phyloP scores from a whole-genome alignment of 2,113 vertebrate species.

The Urocynchramus pylzowi region DNA sequence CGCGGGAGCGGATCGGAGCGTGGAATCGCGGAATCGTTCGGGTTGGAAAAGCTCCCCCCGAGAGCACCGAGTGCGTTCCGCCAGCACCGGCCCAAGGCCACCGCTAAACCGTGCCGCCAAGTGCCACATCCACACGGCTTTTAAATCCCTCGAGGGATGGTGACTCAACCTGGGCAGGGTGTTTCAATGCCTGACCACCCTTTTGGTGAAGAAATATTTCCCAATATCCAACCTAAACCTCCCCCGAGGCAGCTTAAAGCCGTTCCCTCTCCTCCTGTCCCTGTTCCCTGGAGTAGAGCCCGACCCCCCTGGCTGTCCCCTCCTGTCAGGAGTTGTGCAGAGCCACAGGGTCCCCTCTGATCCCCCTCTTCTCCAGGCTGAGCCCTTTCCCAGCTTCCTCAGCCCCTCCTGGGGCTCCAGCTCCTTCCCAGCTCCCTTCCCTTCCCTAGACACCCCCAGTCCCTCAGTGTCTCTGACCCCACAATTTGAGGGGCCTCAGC shows the following conservation, averaged over 20 bases:
- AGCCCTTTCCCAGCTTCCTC: not conserved
- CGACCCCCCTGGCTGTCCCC: not conserved
- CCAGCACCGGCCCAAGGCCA: not conserved
- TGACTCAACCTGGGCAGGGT: not conserved
- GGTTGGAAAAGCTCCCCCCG: not conserved
- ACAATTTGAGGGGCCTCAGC: not conserved
- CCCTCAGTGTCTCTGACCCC: not conserved
- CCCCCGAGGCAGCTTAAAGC: not conserved
- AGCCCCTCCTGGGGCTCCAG: not conserved
- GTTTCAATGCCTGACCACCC: not conserved
- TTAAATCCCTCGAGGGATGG: not conserved
- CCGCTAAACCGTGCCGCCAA: rapidly evolving
- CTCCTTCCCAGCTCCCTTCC: not conserved
- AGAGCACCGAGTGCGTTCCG: not conserved
- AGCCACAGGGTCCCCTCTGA: not conserved
- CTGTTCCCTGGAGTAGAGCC: not conserved
- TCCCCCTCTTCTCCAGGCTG: not conserved
- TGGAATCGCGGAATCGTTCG: not conserved
- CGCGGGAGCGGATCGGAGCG: not conserved
- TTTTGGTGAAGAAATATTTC: not conserved
- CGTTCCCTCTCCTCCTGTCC: not conserved
- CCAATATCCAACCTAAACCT: not conserved
- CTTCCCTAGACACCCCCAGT: not conserved
- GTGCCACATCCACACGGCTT: not conserved
- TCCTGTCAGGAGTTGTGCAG: not conserved